Evolutionary conservation across 2,113 vertebrate species (phyloP).

Genomic region (Pampusana beccarii): DNA sequence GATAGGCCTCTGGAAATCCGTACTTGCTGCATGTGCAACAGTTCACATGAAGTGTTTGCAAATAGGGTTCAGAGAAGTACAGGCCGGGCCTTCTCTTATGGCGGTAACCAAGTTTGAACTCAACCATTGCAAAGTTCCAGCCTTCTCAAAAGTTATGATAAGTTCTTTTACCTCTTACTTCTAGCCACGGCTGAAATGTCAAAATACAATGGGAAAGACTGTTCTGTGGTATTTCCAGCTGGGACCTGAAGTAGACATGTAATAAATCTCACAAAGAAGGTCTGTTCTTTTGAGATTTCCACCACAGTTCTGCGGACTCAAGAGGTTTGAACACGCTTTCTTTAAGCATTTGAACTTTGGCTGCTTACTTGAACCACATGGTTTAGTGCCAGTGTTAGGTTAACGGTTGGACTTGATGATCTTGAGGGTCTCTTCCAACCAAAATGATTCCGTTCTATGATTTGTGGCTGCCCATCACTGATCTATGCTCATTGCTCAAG

Average conservation of each 20-base stretch:
- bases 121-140: constrained; percentile 45
- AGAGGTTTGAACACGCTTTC: constrained; percentile 48
- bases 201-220: constrained; percentile 64
- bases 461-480: constrained; percentile 28
- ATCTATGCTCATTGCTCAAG: constrained; percentile 29
- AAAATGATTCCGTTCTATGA: no score
- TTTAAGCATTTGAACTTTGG: constrained; percentile 51
- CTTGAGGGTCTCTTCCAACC: no score
- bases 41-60: neutral
- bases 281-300: constrained; percentile 67
- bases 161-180: constrained; percentile 55
- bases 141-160: constrained; percentile 11
- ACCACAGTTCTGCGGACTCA: constrained; percentile 41
- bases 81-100: neutral
- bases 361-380: constrained; percentile 35
- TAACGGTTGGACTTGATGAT: no score
- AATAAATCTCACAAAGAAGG: constrained; percentile 69
- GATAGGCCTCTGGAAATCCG: constrained; percentile 28
- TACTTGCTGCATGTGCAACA: neutral
- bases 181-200: constrained; percentile 29
- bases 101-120: constrained; percentile 36
- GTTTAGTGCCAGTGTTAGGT: no score
- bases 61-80: constrained; percentile 1
- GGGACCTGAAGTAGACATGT: constrained; percentile 57
- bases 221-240: constrained; percentile 65